A percentile compares a stretch with the other conserved stretches of the same genome.
These are phyloP conservation scores for Lumbricus terrestris DNA, from an alignment of 2,888 invertebrate species.

Conservation along the genomic window DNA sequence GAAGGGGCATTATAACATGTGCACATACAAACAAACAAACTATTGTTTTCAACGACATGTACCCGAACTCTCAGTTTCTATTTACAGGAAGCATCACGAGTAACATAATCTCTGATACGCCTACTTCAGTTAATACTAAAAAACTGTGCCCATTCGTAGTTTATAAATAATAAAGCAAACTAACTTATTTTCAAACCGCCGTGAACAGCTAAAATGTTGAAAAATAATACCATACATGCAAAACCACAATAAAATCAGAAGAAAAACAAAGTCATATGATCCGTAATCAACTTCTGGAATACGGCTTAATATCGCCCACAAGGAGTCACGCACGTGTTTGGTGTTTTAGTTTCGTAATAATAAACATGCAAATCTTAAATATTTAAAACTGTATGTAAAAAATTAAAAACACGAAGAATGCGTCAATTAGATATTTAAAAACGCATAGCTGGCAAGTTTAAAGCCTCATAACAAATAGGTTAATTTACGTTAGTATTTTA, in stretches of 20 bases:
- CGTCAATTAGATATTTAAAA: background rate
- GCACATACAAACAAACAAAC: too few species aligned
- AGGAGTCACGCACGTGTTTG: background rate
- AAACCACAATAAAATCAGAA: background rate
- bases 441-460: background rate
- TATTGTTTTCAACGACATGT: background rate
- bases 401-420: background rate
- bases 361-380: background rate
- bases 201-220: background rate
- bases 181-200: background rate
- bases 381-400: background rate
- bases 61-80: background rate
- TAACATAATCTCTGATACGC: background rate
- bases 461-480: background rate
- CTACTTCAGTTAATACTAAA: background rate
- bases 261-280: conserved; percentile 3
- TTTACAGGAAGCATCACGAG: background rate
- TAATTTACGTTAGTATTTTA: background rate
- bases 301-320: background rate
- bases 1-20: too few species aligned
- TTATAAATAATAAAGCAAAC: conserved; percentile 3
- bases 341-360: background rate
- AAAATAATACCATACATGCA: background rate
- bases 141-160: background rate
- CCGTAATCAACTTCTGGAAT: background rate